These are phyloP conservation scores for Macrobrachium nipponense DNA, from an alignment of 1,140 invertebrate genomes.

Conservation along the genomic window DNA sequence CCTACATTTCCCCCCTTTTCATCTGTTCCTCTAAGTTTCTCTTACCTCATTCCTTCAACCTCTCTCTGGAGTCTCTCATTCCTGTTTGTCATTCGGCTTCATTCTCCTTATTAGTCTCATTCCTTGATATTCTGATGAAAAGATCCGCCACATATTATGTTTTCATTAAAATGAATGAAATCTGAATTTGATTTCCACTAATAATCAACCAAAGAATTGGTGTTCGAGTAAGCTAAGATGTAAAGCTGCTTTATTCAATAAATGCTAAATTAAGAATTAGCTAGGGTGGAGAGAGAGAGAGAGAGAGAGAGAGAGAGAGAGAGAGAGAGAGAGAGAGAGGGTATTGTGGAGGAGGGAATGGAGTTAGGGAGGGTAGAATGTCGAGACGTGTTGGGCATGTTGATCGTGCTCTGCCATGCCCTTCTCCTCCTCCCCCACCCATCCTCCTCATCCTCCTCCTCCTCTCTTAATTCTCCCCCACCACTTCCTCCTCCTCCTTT, in stretches of 20 bases:
- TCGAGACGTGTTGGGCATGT: slow-evolving; percentile 53
- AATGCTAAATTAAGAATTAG: neutral
- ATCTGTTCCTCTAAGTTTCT: neutral
- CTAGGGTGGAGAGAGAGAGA: neutral
- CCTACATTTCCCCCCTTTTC: neutral
- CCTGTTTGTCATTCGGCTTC: too few relatives aligned
- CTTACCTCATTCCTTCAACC: too few relatives aligned
- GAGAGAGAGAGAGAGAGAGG: neutral
- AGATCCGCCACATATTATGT: too few relatives aligned
- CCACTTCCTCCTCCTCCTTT: neutral
- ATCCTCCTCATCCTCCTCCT: slow-evolving; percentile 10
- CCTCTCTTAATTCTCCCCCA: neutral
- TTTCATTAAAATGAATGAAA: too few relatives aligned
- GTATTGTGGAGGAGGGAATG: neutral
- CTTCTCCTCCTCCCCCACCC: slow-evolving; percentile 22
- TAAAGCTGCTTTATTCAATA: too few relatives aligned
- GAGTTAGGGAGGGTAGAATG: slow-evolving; percentile 13
- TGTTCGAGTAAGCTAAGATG: too few relatives aligned
- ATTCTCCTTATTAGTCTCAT: too few relatives aligned
- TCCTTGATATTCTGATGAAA: too few relatives aligned
- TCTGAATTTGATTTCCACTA: too few relatives aligned
- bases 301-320: neutral
- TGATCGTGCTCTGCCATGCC: slow-evolving; percentile 54
- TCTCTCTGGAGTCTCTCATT: neutral
- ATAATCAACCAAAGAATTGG: too few relatives aligned